Evolutionary conservation across 2,113 vertebrate genomes (phyloP), one percentile per base, ranked within the genome.

Genomic region (Hyaena hyaena): DNA sequence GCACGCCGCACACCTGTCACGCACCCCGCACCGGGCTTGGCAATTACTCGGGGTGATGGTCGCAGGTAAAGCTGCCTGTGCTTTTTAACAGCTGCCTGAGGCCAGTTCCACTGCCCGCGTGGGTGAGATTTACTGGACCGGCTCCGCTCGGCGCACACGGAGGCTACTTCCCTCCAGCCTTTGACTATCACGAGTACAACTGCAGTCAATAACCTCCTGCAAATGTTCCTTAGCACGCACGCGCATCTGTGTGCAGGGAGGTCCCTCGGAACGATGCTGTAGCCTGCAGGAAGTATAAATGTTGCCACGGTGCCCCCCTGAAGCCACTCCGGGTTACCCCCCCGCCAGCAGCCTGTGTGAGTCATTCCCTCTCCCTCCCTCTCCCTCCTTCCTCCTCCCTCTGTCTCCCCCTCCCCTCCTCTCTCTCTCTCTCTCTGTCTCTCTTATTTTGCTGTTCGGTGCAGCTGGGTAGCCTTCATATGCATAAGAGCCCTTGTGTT

Each of bases 1-100:
- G 1, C 6, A 1, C 6, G 1, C 16, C 0, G 15, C 31, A 71
- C 0, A 0, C 58, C 17, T 21, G 0, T 1, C 31, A 50, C 17
- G 2, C 28, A 4, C n/a, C 28, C 14, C 14, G 0, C 48, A 15
- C 21, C 2, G 6, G 14, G 5, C 12, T 39, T 35, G 7, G 33
- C 58, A 50, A 31, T 7, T 0, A 33, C 23, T 28, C 39, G 53
- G 7, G 63, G 39, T 5, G 53, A 23, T 2, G 2, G n/a, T 2
- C 19, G 16, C 15, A 23, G 2, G 11, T 4, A 17, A 55, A 68
- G n/a, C 43, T 19, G 7, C 35, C 48, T 61, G 12, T 1, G 2
- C 45, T 53, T 50, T 65, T 35, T 12, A 28, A 4, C 4, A 6
- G 45, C n/a, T 24, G 73, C 50, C 65, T 23, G 19, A 26, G 4